Percentiles rank a stretch among this genome's conserved stretches.
phyloP scores from a whole-genome alignment of 1,140 invertebrate genomes.

The Trichomalopsis sarcophagae region DNA sequence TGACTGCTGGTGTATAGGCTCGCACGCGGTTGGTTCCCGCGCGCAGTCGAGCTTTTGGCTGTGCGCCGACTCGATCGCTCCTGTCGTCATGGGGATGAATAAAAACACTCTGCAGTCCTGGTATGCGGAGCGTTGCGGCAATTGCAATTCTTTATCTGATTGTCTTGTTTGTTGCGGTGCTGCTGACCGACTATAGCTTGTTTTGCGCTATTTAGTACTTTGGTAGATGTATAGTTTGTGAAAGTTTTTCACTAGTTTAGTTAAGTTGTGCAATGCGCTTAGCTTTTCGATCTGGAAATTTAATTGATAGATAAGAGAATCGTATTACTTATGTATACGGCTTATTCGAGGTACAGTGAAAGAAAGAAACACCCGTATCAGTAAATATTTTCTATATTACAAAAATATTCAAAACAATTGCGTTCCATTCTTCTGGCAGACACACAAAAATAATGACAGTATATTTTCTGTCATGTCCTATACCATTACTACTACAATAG shows the following conservation, averaged over 20 bases:
- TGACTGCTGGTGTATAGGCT: background rate
- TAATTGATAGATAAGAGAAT: background rate
- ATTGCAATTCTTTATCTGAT: background rate
- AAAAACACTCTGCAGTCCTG: background rate
- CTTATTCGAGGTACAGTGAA: background rate
- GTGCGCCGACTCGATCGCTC: background rate
- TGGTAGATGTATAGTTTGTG: background rate
- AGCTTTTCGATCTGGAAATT: background rate
- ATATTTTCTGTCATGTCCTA: background rate
- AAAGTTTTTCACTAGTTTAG: background rate
- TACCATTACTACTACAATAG: background rate
- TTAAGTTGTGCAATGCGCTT: no score
- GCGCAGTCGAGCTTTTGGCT: background rate
- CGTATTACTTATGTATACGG: background rate
- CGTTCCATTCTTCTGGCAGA: background rate
- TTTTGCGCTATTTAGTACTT: background rate
- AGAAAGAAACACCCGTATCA: background rate
- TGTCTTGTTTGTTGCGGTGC: background rate
- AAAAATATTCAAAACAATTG: background rate
- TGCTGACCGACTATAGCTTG: background rate
- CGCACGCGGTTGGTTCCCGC: background rate
- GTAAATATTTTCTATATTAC: background rate
- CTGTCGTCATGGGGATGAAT: background rate
- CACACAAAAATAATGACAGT: background rate
- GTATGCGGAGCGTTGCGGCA: background rate